Base-by-base conservation (phyloP, 2,113 vertebrate species). In the Hiodon alosoides region DNA sequence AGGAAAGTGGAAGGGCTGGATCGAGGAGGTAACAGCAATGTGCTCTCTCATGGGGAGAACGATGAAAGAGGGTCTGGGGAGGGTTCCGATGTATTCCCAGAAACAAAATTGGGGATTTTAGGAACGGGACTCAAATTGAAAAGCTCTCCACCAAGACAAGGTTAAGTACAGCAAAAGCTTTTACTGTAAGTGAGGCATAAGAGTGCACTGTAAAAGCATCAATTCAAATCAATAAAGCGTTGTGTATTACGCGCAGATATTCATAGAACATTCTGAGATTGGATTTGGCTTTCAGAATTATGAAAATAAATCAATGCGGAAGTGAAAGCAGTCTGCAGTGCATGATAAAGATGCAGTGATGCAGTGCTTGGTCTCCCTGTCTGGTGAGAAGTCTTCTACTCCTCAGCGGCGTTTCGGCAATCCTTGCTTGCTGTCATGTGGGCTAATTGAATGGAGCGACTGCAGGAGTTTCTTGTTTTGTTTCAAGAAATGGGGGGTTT, bases 141-240 rank as follows among this genome's bases (percentile, higher is more conserved):
- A 85, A 80, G 82, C 87, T 81, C 77, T 80, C 79, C 77, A 46
- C 50, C 66, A 67, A 80, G 79, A 76, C 31, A 61, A 83, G 81
- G 85, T 86, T 85, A 89, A 88, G 83, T 84, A 83, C 85, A 73
- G 69, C 81, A 82, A 78, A 81, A 86, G 86, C 83, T 86, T 89
- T 91, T 88, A 47, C 54, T 31, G 53, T 52, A 58, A 86, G 78
- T 62, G 59, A 71, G 52, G 78, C 79, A 81, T 78, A 7, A 58
- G 11, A 9, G 11, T 31, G 10, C 5, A 31, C 13, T n/a, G 31
- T 14, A 16, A 50, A 7, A 53, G 14, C 11, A 68, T 13, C 13
- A 5, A 3, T 13, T 5, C 16, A 50, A 69, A 69, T 69, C 67
- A 17, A 3, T n/a, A 11, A 16, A 14, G 50, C 10, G 10, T 68